Percentiles rank a stretch among this genome's conserved stretches.
Evolutionary conservation across 30 jellyfish, hydroid and myxozoan species (phyloP).

Genomic region (Hydra vulgaris): DNA sequence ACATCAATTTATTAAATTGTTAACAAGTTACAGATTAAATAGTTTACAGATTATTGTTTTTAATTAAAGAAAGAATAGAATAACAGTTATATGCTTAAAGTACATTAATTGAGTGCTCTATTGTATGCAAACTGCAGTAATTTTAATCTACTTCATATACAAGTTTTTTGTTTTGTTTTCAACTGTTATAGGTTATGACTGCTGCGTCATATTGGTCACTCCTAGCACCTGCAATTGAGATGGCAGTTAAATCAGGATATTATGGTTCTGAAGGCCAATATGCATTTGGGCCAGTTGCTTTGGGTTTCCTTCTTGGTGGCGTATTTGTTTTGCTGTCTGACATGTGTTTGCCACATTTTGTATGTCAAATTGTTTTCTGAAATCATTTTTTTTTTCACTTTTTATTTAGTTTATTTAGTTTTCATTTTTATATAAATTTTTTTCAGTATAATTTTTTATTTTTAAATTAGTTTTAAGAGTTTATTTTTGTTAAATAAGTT

Average conservation of each 20-base stretch:
- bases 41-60: too few relatives aligned
- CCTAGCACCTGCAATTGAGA: conserved; percentile 90
- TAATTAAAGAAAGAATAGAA: too few relatives aligned
- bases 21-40: too few relatives aligned
- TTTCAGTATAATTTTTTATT: not conserved
- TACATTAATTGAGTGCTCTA: too few relatives aligned
- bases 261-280: conserved; percentile 78
- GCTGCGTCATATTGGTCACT: conserved; percentile 99
- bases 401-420: too few relatives aligned
- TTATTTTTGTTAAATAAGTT: too few relatives aligned
- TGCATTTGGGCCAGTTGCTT: conserved; percentile 74
- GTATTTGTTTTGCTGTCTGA: conserved; percentile 79
- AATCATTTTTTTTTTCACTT: not conserved
- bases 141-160: too few relatives aligned
- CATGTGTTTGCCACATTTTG: conserved; percentile 52
- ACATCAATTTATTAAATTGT: too few relatives aligned
- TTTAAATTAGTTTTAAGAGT: too few relatives aligned
- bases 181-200: conserved; percentile 61
- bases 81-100: too few relatives aligned
- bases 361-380: conserved; percentile 19
- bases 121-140: too few relatives aligned
- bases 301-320: conserved; percentile 86
- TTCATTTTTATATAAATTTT: not conserved
- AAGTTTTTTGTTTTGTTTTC: too few relatives aligned
- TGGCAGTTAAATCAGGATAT: conserved; percentile 63